Evolutionary conservation across 2,113 vertebrate genomes (phyloP), one percentile per base, ranked within the genome.

Genomic region (Harpagus bidentatus): DNA sequence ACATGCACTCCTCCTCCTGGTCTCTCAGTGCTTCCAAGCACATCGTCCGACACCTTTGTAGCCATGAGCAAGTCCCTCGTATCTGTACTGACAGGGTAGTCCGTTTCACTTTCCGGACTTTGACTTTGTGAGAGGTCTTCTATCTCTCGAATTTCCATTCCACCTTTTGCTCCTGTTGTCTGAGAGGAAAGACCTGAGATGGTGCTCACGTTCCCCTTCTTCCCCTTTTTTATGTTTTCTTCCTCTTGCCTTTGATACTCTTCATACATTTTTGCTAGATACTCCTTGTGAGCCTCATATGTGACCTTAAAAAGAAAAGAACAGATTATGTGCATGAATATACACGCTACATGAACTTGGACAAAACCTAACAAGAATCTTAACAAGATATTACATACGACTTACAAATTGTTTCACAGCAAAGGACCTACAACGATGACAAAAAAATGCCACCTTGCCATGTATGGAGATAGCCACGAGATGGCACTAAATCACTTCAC

Each of bases 171-270:
- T 28, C 99, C 98, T 1, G 99, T 98, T 6, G 99, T 98, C 79
- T 99, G 98, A 29, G 99, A 98, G 3, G 99, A 99, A 76, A 99
- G 99, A 53, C 99, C 99, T 7, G 99, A 99, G 96, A 99, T 99
- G 73, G 99, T 99, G 97, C 99, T 99, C 86, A 99, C 99, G 0
- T 98, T 99, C 13, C 99, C 99, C 85, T 99, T 99, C 97, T 99
- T 99, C 9, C 99, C 99, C 90, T 99, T 99, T 95, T 99, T 99
- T 93, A 99, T 99, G 95, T 99, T 99, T 93, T 99, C 99, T 79
- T 99, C 99, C 88, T 99, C 99, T 96, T 99, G 99, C 22, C 99
- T 98, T 97, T 99, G 99, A 97, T 99, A 99, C 59, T 99, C 99
- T 93, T 99, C 99, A 19, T 99, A 99, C 99, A 99, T 99, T 98